Evolutionary conservation across 2,797 vertebrate species (phyloP), one percentile per base, ranked within the genome.

Genomic region (Perodicticus potto): DNA sequence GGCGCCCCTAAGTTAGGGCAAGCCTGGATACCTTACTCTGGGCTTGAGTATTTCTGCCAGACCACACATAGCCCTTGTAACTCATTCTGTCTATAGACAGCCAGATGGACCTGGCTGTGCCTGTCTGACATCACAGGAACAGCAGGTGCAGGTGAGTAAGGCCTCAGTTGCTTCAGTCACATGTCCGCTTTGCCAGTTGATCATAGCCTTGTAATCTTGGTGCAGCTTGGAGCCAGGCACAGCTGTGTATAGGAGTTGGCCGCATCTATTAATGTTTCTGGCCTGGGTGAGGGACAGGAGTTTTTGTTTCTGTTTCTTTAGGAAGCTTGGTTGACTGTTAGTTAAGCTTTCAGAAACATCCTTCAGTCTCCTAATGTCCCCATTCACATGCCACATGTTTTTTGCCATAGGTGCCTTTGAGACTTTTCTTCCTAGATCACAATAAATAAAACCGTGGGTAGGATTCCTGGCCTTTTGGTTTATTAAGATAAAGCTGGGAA

Each of bases 381-480:
- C 27, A 61, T 57, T 92, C 67, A 40, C 49, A 17, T 32, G 40
- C 37, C 77, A 20, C n/a, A 22, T 76, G 43, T 69, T n/a, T 72
- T 34, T 87, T 7, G 49, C 32, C 20, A 13, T 34, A 85, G 20
- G 45, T 73, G 27, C 61, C 25, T 55, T 77, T 16, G 45, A 34
- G 27, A 49, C 63, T 82, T 14, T 49, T 65, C 49, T 78, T 93
- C 43, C 25, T 55, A 91, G 69, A 37, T 86, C 22, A 80, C 72
- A 84, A 1, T 34, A 85, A 72, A 74, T 53, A 93, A 93, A 88
- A 86, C 37, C 40, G 49, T 43, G 20, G 45, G 22, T 73, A 17
- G 67, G 70, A 89, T n/a, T 25, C n/a, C 29, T 61, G n/a, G 8
- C 27, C 57, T 96, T 27, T 80, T 86, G 72, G 34, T 93, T 95